Evolutionary conservation across 2,888 invertebrate species (phyloP).

Genomic region (Aspidapion aeneum): DNA sequence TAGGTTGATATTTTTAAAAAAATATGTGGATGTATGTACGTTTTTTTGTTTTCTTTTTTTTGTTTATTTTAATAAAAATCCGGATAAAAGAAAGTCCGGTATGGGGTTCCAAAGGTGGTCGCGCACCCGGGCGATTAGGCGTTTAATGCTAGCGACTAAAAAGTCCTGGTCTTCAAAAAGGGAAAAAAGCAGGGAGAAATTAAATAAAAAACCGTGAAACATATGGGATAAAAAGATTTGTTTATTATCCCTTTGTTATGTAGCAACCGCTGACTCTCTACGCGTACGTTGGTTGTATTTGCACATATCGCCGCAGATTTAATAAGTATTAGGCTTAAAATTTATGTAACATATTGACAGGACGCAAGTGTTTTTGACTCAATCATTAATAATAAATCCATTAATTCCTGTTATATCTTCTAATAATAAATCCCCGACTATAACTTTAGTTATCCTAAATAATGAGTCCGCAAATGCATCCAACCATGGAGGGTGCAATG

Average conservation of each 20-base stretch:
- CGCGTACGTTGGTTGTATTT: no score
- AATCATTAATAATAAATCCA: constrained; percentile 28
- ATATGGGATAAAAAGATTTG: constrained; percentile 3
- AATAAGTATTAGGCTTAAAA: constrained; percentile 14
- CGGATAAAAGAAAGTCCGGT: no score
- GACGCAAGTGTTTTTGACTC: constrained; percentile 28
- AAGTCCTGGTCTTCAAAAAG: no score
- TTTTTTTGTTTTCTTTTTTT: no score
- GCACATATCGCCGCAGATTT: constrained; percentile 4
- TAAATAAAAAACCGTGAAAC: neutral
- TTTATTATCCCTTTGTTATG: constrained; percentile 14
- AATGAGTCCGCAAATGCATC: constrained; percentile 1
- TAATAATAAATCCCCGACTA: constrained; percentile 28
- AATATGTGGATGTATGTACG: no score
- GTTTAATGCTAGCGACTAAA: no score
- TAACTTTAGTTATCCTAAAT: constrained; percentile 31
- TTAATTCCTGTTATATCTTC: constrained; percentile 28
- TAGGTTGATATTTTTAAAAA: no score
- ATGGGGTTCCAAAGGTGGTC: no score
- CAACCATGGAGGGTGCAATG: neutral
- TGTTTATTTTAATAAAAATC: no score
- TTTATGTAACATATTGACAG: constrained; percentile 19
- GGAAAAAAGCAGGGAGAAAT: no score
- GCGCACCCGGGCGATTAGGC: no score
- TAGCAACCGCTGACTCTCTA: neutral